Evolutionary conservation across 2,888 invertebrate species (phyloP).

Genomic region (Bruchidius siliquastri): DNA sequence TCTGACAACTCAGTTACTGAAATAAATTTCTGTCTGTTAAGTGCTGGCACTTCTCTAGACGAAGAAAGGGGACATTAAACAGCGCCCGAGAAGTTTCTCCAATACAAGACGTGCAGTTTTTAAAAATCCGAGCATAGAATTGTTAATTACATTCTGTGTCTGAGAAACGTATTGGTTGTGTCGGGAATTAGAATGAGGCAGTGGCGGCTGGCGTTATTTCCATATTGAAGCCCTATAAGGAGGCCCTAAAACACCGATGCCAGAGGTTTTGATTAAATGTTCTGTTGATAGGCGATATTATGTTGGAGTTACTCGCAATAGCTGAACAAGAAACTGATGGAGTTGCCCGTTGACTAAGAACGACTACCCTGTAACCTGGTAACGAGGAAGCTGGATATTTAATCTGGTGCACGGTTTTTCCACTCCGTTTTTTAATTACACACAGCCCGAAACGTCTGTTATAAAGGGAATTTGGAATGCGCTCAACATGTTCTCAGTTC

Average conservation of each 20-base stretch:
- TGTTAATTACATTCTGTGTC: neutral
- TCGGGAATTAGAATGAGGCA: neutral
- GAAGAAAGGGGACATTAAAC: neutral
- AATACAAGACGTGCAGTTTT: neutral
- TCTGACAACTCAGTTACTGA: neutral
- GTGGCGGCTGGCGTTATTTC: neutral
- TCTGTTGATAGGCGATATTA: no score
- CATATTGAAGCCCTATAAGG: no score
- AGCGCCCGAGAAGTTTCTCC: neutral
- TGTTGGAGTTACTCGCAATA: no score
- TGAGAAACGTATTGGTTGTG: neutral
- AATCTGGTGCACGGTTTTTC: neutral
- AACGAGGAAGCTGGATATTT: neutral
- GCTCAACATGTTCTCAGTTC: neutral
- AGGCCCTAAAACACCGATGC: no score
- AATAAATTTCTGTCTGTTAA: neutral
- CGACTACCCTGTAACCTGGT: neutral
- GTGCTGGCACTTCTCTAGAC: neutral
- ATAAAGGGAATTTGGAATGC: neutral
- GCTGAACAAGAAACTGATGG: no score
- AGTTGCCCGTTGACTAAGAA: neutral
- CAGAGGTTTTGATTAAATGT: no score
- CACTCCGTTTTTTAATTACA: neutral
- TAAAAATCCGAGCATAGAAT: neutral
- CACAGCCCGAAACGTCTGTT: neutral